Conservation (phyloP, 2,113 vertebrate species). For the Mormyrus iriodes region DNA sequence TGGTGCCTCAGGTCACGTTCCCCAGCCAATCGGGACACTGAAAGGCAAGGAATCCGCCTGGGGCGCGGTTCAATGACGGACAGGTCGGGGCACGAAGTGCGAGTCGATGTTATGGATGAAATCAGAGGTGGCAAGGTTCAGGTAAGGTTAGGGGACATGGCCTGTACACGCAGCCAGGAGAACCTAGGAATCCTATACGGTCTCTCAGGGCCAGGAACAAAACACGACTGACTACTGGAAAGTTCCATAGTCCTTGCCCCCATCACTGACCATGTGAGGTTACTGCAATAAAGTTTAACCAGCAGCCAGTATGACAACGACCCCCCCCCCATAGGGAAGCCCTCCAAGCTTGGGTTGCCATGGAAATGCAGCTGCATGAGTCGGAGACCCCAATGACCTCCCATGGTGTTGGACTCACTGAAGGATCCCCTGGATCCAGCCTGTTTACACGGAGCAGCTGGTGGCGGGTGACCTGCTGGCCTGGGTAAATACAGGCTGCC, state of each 20-base stretch:
- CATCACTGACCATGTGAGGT: constrained; percentile 33
- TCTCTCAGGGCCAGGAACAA: not conserved
- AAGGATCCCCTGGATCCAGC: not conserved
- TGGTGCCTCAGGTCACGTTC: constrained; percentile 15
- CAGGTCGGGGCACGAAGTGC: constrained; percentile 41
- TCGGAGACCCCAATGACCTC: not conserved
- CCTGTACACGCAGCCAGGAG: not conserved
- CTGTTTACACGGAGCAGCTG: not conserved
- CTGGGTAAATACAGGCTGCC: not conserved
- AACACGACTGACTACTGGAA: not conserved
- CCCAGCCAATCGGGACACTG: constrained; percentile 40
- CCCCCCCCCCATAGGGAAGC: constrained; percentile 42
- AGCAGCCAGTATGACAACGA: constrained; percentile 35
- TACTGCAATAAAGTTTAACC: constrained; percentile 57
- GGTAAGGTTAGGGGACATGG: not conserved
- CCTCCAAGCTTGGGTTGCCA: constrained; percentile 23
- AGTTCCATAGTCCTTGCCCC: constrained; percentile 31
- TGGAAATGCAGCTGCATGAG: not conserved
- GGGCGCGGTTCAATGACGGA: constrained; percentile 32
- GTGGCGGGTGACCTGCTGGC: not conserved
- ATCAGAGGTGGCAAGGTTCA: not conserved
- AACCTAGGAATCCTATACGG: not conserved
- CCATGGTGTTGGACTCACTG: not conserved
- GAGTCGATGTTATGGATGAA: not conserved
- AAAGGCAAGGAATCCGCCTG: constrained; percentile 49